A percentile compares a stretch with the other conserved stretches of the same genome.
phyloP scores from a whole-genome alignment of 2,888 invertebrate species.

The Microctonus aethiopoides region DNA sequence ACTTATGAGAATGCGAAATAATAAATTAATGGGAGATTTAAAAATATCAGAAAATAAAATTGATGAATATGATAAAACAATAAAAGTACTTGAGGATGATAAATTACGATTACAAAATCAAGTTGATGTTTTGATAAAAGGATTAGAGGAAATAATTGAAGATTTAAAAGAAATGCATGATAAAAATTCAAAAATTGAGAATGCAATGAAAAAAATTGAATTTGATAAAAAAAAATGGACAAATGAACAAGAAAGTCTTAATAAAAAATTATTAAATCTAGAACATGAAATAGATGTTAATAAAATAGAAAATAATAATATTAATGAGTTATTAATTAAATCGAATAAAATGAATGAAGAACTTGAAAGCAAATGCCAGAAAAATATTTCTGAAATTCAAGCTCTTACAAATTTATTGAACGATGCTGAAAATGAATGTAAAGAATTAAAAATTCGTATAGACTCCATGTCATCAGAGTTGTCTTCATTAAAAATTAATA shows the following conservation, averaged over 20 bases:
- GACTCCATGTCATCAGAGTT: background rate
- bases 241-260: constrained; percentile 40
- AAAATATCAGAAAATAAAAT: constrained; percentile 2
- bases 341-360: background rate
- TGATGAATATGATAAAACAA: constrained; percentile 17
- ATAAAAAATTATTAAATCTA: background rate
- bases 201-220: background rate
- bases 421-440: background rate
- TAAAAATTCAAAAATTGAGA: background rate
- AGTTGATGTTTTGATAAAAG: constrained; percentile 17
- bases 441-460: background rate
- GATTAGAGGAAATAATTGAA: constrained; percentile 21
- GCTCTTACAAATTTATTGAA: background rate
- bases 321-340: background rate
- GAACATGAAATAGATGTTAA: background rate
- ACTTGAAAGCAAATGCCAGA: background rate
- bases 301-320: background rate
- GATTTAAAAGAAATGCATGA: constrained; percentile 22
- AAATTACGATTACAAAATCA: constrained; percentile 23
- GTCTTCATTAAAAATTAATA: background rate
- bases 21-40: constrained; percentile 30
- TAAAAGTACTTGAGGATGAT: constrained; percentile 4
- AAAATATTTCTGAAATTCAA: constrained; percentile 15
- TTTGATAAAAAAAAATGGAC: constrained; percentile 42
- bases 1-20: constrained; percentile 3